phyloP scores from a whole-genome alignment of 2,113 vertebrate species.

The Muntiacus muntjak region DNA sequence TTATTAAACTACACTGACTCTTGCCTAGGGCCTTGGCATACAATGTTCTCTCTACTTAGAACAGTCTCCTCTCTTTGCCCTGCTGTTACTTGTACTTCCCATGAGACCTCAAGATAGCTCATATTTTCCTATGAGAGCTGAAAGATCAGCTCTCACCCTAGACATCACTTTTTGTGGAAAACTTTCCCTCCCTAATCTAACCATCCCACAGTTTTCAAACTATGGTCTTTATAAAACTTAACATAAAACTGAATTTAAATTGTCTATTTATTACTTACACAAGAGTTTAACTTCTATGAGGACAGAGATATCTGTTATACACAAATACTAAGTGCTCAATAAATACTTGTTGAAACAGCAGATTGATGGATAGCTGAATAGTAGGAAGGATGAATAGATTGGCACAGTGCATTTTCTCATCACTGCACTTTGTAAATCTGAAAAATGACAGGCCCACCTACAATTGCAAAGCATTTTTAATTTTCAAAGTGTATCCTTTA shows the following conservation, averaged over 20 bases:
- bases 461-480: not conserved
- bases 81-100: not conserved
- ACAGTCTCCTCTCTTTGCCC: not conserved
- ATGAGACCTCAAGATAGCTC: not conserved
- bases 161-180: not conserved
- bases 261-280: not conserved
- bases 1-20: not conserved
- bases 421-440: not conserved
- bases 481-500: conserved; percentile 23
- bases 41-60: not conserved
- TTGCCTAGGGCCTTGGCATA: not conserved
- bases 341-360: not conserved
- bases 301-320: not conserved
- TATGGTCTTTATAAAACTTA: not conserved
- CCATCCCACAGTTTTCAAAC: not conserved
- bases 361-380: not conserved
- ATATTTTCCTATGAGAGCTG: not conserved
- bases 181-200: not conserved
- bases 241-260: not conserved
- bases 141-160: not conserved
- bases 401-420: not conserved
- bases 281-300: not conserved
- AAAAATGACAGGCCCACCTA: not conserved
- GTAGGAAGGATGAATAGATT: not conserved
- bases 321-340: not conserved